Percentiles rank a stretch among this genome's conserved stretches.
Conservation (phyloP, 2,113 vertebrate genomes). For the Python bivittatus region DNA sequence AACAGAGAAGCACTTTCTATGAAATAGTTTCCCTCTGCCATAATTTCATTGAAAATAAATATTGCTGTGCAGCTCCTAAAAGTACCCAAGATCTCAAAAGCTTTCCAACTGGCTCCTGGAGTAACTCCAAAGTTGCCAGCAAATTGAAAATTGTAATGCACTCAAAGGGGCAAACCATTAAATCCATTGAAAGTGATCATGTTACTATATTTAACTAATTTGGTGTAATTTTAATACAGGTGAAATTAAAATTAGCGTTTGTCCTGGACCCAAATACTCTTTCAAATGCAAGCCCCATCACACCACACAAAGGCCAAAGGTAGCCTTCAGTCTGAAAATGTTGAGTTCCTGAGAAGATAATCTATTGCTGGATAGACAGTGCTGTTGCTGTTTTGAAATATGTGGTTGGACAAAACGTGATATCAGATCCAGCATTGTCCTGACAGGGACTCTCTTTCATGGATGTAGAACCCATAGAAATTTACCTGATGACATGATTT, state of each 20-base stretch:
- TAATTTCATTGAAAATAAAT: slow-evolving; percentile 20
- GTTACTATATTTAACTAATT: background rate
- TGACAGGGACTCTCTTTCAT: background rate
- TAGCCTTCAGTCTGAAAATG: background rate
- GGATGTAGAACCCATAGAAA: background rate
- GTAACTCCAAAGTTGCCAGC: background rate
- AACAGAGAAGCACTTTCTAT: background rate
- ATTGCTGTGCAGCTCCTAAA: background rate
- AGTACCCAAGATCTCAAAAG: background rate
- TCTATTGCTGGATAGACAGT: background rate
- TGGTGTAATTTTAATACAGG: background rate
- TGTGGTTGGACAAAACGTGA: background rate
- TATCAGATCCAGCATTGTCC: background rate
- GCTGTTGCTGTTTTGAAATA: background rate
- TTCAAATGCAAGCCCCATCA: background rate
- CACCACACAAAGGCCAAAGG: background rate
- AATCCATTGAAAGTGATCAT: background rate
- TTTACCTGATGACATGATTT: background rate
- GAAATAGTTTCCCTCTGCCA: background rate
- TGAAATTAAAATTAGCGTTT: background rate
- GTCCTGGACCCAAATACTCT: background rate
- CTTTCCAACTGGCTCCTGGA: background rate
- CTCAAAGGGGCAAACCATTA: background rate
- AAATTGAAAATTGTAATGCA: background rate
- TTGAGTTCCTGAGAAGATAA: background rate